These are phyloP conservation scores for Zaprionus vittiger DNA, from an alignment of 1,140 invertebrate genomes.

Conservation along the genomic window DNA sequence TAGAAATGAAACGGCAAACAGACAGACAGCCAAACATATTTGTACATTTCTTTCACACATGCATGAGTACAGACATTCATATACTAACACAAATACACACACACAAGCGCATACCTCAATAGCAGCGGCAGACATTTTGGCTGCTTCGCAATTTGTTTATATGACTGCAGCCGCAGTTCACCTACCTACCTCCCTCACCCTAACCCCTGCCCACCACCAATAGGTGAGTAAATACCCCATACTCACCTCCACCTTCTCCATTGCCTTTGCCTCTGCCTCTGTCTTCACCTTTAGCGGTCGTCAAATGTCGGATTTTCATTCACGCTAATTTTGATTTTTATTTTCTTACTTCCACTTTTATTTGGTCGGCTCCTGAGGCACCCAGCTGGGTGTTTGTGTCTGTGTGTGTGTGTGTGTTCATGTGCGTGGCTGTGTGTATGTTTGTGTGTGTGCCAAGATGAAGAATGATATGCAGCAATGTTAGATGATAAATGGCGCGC, in stretches of 20 bases:
- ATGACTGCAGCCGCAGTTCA: slow-evolving; percentile 51
- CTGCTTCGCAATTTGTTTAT: slow-evolving; percentile 75
- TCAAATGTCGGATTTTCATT: slow-evolving; percentile 27
- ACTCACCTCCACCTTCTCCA: slow-evolving; percentile 10
- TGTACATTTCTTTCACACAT: slow-evolving; percentile 78
- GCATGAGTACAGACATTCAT: slow-evolving; percentile 32
- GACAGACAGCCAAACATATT: slow-evolving; percentile 67
- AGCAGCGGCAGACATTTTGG: slow-evolving; percentile 75
- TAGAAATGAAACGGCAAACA: slow-evolving; percentile 60
- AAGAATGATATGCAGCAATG: slow-evolving; percentile 80
- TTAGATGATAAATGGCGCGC: slow-evolving; percentile 79
- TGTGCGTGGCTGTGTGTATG: slow-evolving; percentile 23
- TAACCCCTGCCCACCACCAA: slow-evolving; percentile 12
- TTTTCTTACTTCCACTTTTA: slow-evolving; percentile 44
- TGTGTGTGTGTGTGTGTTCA: slow-evolving; percentile 31
- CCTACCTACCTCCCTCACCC: slow-evolving; percentile 20
- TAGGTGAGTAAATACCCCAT: slow-evolving; percentile 62
- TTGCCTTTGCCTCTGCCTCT: slow-evolving; percentile 23
- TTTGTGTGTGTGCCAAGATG: slow-evolving; percentile 54
- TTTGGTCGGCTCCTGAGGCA: slow-evolving; percentile 59
- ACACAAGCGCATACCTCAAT: slow-evolving; percentile 45
- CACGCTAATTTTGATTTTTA: slow-evolving; percentile 50
- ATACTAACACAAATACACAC: slow-evolving; percentile 20
- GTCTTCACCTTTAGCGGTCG: slow-evolving; percentile 28
- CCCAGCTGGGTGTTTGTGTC: slow-evolving; percentile 55